Evolutionary conservation across 2,797 vertebrate species (phyloP).

Genomic region (Phalloptychus januarius): DNA sequence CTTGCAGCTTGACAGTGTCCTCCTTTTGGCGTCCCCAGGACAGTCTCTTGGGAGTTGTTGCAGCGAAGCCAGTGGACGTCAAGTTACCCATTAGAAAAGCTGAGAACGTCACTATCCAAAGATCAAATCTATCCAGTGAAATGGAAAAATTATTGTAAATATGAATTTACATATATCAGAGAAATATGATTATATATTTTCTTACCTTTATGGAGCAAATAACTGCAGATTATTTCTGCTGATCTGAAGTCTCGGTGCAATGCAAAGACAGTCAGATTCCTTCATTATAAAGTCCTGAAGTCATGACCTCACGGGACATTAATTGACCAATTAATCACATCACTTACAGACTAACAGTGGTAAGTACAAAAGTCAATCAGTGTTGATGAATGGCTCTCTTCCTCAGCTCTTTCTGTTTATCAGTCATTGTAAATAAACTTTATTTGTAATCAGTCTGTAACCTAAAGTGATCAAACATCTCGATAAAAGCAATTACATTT

Average conservation of each 20-base stretch:
- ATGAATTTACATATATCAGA: slow-evolving; percentile 3
- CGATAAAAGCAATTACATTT: neutral
- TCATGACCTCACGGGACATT: slow-evolving; percentile 10
- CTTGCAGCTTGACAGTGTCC: slow-evolving; percentile 56
- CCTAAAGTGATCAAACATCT: neutral
- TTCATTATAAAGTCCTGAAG: slow-evolving; percentile 35
- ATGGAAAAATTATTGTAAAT: slow-evolving; percentile 10
- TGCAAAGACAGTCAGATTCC: slow-evolving; percentile 2
- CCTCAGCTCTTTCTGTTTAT: slow-evolving; percentile 5
- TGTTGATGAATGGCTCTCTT: slow-evolving; percentile 27
- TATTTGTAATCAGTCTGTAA: neutral
- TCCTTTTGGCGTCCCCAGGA: slow-evolving; percentile 32
- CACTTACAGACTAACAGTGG: slow-evolving; percentile 35
- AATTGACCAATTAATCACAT: slow-evolving; percentile 25
- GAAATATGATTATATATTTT: neutral
- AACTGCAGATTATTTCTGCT: slow-evolving; percentile 7
- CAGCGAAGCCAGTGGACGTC: slow-evolving; percentile 33
- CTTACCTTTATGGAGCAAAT: slow-evolving; percentile 20
- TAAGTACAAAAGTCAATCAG: slow-evolving; percentile 22
- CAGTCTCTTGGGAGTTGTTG: slow-evolving; percentile 32
- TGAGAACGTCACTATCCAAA: neutral
- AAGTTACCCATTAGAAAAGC: slow-evolving; percentile 61
- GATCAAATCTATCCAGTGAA: slow-evolving; percentile 11
- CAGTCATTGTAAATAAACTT: slow-evolving; percentile 14
- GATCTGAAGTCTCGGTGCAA: slow-evolving; percentile 12